Base-by-base conservation (phyloP, 1,140 invertebrate species). In the Drosophila murphyi region DNA sequence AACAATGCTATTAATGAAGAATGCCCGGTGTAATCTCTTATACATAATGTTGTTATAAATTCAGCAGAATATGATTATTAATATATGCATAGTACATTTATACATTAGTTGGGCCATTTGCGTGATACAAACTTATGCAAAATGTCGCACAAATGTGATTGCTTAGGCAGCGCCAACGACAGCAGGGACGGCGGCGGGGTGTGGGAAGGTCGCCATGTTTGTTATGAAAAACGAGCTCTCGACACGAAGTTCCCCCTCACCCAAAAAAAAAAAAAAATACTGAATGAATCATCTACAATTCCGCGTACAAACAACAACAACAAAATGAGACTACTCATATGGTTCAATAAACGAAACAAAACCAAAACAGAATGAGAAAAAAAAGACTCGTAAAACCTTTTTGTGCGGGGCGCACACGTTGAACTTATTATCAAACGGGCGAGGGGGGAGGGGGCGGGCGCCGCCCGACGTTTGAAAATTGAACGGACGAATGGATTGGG, bases 301-400 rank as follows among this genome's bases (percentile, higher is more conserved):
- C 82, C 76, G 79, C 83, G 81, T 88, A 79, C 77, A 67, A 74
- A 55, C 80, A 68, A 74, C 34, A 78, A 77, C 61, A 57, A 32
- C 41, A 47, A 60, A 76, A 78, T 64, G 54, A 41, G 72, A 70
- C 51, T 56, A 62, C 43, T 62, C 65, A 70, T 86, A 69, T 82
- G 82, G 79, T 76, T 86, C 72, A 82, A 81, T 86, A 82, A 82
- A 82, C 80, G 80, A 82, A 73, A 77, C 82, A 76, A 78, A 82
- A 52, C 41, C 76, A 87, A 73, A 78, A 82, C 82, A 64, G 54
- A 77, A 69, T 10, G 39, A 43, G 60, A 70, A 74, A 64, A 72
- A 68, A 78, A 79, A 56, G 62, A 74, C 69, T 50, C 50, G 41
- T 56, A 69, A 86, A 86, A 86, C 79, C 81, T 88, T 88, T 76